phyloP scores from a whole-genome alignment of 2,888 invertebrate species.

The Troides oblongomaculatus region DNA sequence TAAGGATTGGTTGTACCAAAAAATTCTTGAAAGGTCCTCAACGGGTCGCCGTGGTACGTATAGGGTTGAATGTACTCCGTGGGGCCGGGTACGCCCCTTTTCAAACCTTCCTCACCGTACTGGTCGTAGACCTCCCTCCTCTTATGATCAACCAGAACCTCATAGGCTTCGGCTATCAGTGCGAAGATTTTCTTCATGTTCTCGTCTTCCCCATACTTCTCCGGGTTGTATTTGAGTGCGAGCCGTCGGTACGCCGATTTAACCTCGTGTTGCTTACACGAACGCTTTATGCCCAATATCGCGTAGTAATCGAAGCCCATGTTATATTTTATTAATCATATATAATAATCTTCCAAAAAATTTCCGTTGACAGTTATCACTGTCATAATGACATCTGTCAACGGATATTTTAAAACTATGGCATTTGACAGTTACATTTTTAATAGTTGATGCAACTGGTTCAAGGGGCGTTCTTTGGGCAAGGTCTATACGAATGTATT shows the following conservation, averaged over 20 bases:
- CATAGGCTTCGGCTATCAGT: slow-evolving; percentile 88
- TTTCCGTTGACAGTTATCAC: not conserved
- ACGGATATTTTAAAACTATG: not conserved
- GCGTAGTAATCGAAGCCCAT: slow-evolving; percentile 90
- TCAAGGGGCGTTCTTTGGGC: too few species aligned
- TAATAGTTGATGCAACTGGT: not conserved
- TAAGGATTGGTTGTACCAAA: slow-evolving; percentile 92
- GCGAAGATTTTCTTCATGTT: slow-evolving; percentile 78
- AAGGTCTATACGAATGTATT: too few species aligned
- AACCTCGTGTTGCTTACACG: slow-evolving; percentile 84
- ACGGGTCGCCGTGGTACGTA: slow-evolving; percentile 89
- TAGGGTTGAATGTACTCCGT: slow-evolving; percentile 84
- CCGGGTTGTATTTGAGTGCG: slow-evolving; percentile 81
- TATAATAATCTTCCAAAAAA: not conserved
- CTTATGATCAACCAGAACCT: slow-evolving; percentile 85
- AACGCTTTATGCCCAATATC: slow-evolving; percentile 84
- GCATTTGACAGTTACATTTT: not conserved
- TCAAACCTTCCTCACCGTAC: slow-evolving; percentile 93
- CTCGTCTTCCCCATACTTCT: slow-evolving; percentile 70
- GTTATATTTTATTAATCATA: slow-evolving; percentile 29
- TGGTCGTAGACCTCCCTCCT: slow-evolving; percentile 90
- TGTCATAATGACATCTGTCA: too few species aligned
- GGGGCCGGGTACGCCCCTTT: slow-evolving; percentile 87
- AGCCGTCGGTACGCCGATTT: slow-evolving; percentile 83
- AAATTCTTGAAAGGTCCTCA: slow-evolving; percentile 87